phyloP scores from a whole-genome alignment of 2,888 invertebrate species.

The Phorcus lineatus region DNA sequence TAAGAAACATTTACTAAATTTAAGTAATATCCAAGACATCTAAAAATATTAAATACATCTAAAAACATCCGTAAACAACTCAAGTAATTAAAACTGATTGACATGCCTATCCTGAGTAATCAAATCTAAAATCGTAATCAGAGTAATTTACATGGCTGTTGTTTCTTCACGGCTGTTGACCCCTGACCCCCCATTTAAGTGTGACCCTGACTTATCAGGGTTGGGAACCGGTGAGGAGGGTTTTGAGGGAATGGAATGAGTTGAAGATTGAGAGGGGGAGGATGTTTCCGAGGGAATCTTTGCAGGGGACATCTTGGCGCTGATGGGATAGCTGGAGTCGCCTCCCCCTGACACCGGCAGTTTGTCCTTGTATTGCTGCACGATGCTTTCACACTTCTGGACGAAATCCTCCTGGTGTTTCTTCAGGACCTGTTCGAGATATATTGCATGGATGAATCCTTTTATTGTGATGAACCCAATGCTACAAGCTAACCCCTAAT shows the following conservation, averaged over 20 bases:
- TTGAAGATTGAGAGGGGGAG: neutral
- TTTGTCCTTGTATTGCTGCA: slow-evolving; percentile 51
- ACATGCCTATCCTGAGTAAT: no score
- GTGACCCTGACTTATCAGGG: neutral
- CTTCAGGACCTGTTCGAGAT: slow-evolving; percentile 47
- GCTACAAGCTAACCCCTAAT: no score
- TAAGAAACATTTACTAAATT: no score
- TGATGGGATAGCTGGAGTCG: slow-evolving; percentile 40
- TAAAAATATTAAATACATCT: no score
- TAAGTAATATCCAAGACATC: no score
- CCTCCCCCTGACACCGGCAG: slow-evolving; percentile 38
- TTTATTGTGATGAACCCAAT: neutral
- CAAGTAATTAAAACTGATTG: no score
- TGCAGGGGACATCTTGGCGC: slow-evolving; percentile 26
- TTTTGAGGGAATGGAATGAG: slow-evolving; percentile 14
- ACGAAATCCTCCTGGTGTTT: slow-evolving; percentile 51
- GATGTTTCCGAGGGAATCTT: neutral
- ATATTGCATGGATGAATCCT: neutral
- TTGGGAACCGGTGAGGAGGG: slow-evolving; percentile 21
- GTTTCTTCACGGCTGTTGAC: slow-evolving; percentile 43
- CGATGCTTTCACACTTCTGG: slow-evolving; percentile 52
- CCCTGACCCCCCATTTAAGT: slow-evolving; percentile 22
- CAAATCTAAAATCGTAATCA: no score
- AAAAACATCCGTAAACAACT: no score
- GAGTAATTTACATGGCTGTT: slow-evolving; percentile 37